phyloP scores from a whole-genome alignment of 2,797 vertebrate genomes.

The Cyclopterus lumpus region DNA sequence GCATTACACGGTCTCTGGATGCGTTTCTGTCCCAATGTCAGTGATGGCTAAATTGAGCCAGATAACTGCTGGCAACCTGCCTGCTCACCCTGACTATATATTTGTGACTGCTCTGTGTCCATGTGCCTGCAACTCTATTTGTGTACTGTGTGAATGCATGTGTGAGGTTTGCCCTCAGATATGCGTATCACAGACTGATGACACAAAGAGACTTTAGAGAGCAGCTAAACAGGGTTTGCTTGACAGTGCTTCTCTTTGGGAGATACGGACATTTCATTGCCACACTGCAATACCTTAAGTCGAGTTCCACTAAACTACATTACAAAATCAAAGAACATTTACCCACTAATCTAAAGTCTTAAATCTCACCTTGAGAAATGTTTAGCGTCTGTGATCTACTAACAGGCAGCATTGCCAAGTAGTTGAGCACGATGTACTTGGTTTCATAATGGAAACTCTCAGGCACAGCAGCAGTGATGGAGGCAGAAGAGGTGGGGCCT shows the following conservation, averaged over 20 bases:
- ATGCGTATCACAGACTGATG: background rate
- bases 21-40: constrained; percentile 16
- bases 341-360: background rate
- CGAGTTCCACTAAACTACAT: background rate
- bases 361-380: constrained; percentile 83
- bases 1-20: background rate
- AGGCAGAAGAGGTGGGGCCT: constrained; percentile 78
- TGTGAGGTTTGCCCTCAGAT: background rate
- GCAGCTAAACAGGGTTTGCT: background rate
- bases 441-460: constrained; percentile 96
- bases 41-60: constrained; percentile 27
- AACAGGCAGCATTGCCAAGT: constrained; percentile 87
- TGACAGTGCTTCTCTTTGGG: background rate
- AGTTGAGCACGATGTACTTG: constrained; percentile 93
- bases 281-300: background rate
- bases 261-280: background rate
- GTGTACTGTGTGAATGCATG: constrained; percentile 11
- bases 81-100: constrained; percentile 28
- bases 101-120: background rate
- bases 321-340: background rate
- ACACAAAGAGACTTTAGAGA: background rate
- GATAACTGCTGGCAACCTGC: constrained; percentile 56
- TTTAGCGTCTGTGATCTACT: constrained; percentile 67
- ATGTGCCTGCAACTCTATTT: constrained; percentile 26
- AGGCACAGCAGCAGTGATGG: constrained; percentile 85